These are phyloP conservation scores for Xenus cinereus DNA, from an alignment of 2,113 vertebrate species.

Conservation along the genomic window DNA sequence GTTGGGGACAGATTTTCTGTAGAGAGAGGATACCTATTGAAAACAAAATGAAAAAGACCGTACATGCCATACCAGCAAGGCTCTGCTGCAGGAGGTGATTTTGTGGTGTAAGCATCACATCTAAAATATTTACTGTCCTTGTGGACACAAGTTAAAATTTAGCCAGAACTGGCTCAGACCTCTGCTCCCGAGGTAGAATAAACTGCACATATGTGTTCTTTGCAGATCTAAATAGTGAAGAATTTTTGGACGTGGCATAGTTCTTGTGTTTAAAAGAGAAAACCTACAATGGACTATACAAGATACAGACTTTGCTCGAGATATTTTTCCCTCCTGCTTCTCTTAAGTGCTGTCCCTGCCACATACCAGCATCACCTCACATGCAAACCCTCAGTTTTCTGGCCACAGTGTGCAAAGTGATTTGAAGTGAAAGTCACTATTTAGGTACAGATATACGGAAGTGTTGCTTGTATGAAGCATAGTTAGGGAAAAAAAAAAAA, in stretches of 20 bases:
- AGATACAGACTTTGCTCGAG: neutral
- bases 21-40: neutral
- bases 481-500: neutral
- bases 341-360: neutral
- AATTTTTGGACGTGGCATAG: neutral
- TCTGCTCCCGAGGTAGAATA: neutral
- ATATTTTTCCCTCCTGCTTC: neutral
- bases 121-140: constrained; percentile 23
- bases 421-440: neutral
- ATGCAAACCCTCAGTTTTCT: neutral
- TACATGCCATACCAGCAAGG: neutral
- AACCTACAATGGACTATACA: neutral
- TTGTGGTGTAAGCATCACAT: neutral
- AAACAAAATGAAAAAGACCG: neutral
- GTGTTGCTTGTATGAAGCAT: neutral
- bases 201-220: neutral
- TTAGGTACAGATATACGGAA: neutral
- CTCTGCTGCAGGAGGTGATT: neutral
- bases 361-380: neutral
- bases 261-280: neutral
- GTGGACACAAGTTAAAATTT: neutral
- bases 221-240: neutral
- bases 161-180: neutral
- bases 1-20: neutral
- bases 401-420: neutral